Percentiles rank a stretch among this genome's conserved stretches.
Conservation (phyloP, 2,888 invertebrate species). For the Plagodis dolabraria region DNA sequence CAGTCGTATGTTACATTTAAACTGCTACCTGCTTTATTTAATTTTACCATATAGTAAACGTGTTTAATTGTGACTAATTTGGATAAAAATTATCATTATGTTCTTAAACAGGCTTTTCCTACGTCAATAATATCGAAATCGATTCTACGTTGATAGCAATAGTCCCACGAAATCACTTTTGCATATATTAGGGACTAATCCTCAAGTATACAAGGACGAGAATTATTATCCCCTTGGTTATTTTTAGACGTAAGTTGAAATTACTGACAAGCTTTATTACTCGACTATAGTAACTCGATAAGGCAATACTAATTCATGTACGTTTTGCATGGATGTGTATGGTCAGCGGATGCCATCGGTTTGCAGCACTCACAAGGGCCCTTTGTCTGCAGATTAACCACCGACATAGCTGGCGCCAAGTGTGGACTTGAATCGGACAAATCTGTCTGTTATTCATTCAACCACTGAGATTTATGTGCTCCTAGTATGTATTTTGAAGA, state of each 20-base stretch:
- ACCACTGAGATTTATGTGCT: constrained; percentile 4
- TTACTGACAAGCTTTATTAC: too few relatives aligned
- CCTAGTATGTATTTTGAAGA: not conserved
- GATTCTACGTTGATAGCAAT: too few relatives aligned
- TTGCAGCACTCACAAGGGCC: constrained; percentile 60
- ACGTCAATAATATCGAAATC: too few relatives aligned
- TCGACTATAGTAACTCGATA: constrained; percentile 44
- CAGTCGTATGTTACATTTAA: constrained; percentile 30
- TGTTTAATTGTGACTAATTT: too few relatives aligned
- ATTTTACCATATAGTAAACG: too few relatives aligned
- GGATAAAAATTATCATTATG: too few relatives aligned
- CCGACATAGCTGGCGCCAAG: constrained; percentile 42
- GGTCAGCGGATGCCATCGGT: constrained; percentile 64
- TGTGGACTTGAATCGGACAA: constrained; percentile 27
- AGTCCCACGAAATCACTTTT: too few relatives aligned
- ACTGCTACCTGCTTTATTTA: not conserved
- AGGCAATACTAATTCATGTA: constrained; percentile 49
- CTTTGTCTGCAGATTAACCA: constrained; percentile 65
- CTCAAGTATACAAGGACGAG: not conserved
- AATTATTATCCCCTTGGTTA: too few relatives aligned
- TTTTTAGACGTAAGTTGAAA: too few relatives aligned
- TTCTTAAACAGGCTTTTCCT: too few relatives aligned
- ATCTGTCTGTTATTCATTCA: constrained; percentile 25
- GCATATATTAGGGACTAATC: too few relatives aligned
- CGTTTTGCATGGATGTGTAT: constrained; percentile 43